phyloP scores from a whole-genome alignment of 2,113 vertebrate species.

The Salvelinus fontinalis region DNA sequence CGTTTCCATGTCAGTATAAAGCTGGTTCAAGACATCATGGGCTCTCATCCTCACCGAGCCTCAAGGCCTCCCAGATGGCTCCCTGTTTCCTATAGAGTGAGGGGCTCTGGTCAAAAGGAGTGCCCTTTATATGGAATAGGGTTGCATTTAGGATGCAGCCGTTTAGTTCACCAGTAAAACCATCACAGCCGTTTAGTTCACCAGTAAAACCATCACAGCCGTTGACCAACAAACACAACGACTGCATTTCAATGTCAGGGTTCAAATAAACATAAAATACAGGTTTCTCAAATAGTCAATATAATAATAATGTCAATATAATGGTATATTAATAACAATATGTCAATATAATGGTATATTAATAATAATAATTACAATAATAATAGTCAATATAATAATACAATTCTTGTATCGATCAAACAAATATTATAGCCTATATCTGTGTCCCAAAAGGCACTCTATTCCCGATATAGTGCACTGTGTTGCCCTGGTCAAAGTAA shows the following conservation, averaged over 20 bases:
- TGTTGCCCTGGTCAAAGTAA: too few relatives aligned
- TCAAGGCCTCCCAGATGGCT: too few relatives aligned
- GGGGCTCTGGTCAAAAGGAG: too few relatives aligned
- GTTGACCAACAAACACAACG: constrained; percentile 30
- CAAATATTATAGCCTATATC: constrained; percentile 36
- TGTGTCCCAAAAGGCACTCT: too few relatives aligned
- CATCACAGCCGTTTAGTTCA: constrained; percentile 19
- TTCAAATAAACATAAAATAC: constrained; percentile 22
- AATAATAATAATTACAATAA: constrained; percentile 34
- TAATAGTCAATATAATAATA: constrained; percentile 31
- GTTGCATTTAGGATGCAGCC: too few relatives aligned
- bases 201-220: constrained; percentile 29
- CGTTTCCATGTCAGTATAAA: constrained; percentile 51
- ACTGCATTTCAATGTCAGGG: constrained; percentile 24
- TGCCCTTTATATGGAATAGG: too few relatives aligned
- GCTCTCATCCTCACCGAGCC: not conserved
- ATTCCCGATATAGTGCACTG: too few relatives aligned
- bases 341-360: constrained; percentile 12
- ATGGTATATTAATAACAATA: not conserved
- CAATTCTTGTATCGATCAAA: constrained; percentile 59
- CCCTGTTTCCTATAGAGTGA: too few relatives aligned
- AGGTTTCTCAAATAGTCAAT: constrained; percentile 44
- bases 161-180: constrained; percentile 11
- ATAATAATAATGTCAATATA: constrained; percentile 8
- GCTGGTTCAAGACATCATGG: constrained; percentile 51